Conservation (phyloP, 2,888 invertebrate species). For the Ceratothoa steindachneri region DNA sequence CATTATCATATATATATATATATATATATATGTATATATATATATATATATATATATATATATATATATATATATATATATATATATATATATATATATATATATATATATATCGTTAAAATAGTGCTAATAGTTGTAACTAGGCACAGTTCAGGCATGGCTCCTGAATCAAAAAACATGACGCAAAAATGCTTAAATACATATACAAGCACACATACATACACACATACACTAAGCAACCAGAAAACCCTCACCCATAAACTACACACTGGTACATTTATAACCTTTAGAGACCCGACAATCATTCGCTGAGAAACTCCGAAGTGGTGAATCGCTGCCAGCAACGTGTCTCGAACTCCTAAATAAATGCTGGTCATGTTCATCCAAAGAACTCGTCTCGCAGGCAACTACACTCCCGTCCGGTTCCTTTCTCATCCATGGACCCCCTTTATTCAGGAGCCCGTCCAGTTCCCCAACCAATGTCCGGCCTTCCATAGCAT, state of each 20-base stretch:
- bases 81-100: background rate
- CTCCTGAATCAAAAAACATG: background rate
- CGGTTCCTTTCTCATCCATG: background rate
- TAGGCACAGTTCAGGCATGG: no score
- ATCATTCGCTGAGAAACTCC: background rate
- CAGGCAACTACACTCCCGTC: background rate
- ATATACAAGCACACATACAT: background rate
- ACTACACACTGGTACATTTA: background rate
- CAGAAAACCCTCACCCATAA: no score
- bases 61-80: background rate
- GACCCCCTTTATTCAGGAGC: slow-evolving; percentile 34
- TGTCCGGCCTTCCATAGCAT: slow-evolving; percentile 30
- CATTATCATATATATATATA: slow-evolving; percentile 16
- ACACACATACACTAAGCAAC: background rate
- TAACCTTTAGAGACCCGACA: background rate
- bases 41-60: slow-evolving; percentile 19
- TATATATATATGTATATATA: slow-evolving; percentile 21
- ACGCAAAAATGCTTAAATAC: background rate
- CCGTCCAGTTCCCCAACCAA: no score
- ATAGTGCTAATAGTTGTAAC: background rate
- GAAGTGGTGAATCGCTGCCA: background rate
- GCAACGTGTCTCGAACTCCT: background rate
- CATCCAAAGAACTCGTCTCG: background rate
- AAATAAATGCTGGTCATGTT: background rate
- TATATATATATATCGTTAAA: background rate